These are phyloP conservation scores for Pteronotus mesoamericanus DNA, from an alignment of 2,797 vertebrate species.

Conservation along the genomic window DNA sequence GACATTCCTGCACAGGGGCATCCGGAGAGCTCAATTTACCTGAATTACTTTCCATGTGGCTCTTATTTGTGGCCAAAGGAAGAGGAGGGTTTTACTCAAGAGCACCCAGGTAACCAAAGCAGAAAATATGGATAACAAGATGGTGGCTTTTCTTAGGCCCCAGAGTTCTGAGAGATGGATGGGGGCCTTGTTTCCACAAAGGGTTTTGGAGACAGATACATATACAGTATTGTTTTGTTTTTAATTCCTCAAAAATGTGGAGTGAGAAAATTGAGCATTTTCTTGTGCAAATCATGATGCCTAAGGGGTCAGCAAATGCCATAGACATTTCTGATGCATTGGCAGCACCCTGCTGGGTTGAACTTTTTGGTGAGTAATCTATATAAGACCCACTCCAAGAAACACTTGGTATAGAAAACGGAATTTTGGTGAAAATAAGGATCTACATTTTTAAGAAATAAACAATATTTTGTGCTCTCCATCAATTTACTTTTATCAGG, in stretches of 20 bases:
- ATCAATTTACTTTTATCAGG: neutral
- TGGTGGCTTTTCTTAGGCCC: neutral
- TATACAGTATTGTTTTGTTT: neutral
- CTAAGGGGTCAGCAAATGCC: neutral
- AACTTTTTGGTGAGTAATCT: neutral
- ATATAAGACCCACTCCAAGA: neutral
- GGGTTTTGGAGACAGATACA: neutral
- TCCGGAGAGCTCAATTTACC: neutral
- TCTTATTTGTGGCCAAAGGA: neutral
- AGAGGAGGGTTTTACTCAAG: neutral
- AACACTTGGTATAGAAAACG: neutral
- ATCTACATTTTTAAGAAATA: constrained; percentile 5
- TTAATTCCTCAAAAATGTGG: neutral
- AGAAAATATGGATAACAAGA: neutral
- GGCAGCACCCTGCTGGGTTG: neutral
- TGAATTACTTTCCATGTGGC: neutral
- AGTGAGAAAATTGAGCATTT: neutral
- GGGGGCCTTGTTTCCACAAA: neutral
- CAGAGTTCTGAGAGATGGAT: neutral
- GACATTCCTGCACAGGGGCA: neutral
- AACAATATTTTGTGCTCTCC: neutral
- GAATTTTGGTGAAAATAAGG: neutral
- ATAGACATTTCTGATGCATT: neutral
- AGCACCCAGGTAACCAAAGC: neutral
- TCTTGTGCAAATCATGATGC: neutral